Conservation (phyloP, 2,797 vertebrate species). For the Eulemur rubriventer region DNA sequence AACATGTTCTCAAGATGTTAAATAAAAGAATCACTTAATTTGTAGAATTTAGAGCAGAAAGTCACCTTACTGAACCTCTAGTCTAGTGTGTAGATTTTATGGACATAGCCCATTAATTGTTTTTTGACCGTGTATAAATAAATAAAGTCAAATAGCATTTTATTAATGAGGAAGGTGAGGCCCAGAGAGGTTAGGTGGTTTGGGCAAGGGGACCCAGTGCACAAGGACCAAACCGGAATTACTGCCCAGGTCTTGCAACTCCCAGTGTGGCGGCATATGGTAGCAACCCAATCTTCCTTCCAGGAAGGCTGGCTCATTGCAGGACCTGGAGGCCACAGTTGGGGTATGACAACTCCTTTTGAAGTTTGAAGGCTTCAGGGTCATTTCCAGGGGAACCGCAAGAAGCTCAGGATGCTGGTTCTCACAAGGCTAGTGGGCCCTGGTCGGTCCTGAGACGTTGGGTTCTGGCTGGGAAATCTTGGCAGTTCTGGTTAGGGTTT, state of each 20-base stretch:
- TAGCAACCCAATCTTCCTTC: neutral
- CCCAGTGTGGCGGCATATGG: neutral
- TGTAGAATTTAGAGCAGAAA: neutral
- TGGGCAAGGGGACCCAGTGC: neutral
- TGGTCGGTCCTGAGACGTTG: neutral
- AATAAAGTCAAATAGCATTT: neutral
- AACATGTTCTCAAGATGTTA: conserved; percentile 27
- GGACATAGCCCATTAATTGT: neutral
- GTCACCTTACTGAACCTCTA: neutral
- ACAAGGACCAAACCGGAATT: neutral
- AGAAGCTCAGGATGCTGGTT: neutral
- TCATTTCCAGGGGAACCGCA: neutral
- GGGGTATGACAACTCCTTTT: neutral
- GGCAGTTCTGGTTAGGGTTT: neutral
- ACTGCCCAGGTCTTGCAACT: neutral
- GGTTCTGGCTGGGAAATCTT: neutral
- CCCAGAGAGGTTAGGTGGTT: neutral
- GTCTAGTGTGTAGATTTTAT: neutral
- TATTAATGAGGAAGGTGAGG: neutral
- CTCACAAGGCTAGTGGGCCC: neutral
- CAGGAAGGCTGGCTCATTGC: neutral
- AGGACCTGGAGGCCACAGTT: neutral
- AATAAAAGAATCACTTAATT: conserved; percentile 48
- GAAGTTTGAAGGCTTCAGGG: neutral
- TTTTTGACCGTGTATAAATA: neutral